Percentiles rank a stretch among this genome's conserved stretches.
These are phyloP conservation scores for Octonoba sinensis DNA, from an alignment of 2,888 invertebrate species.

Conservation along the genomic window DNA sequence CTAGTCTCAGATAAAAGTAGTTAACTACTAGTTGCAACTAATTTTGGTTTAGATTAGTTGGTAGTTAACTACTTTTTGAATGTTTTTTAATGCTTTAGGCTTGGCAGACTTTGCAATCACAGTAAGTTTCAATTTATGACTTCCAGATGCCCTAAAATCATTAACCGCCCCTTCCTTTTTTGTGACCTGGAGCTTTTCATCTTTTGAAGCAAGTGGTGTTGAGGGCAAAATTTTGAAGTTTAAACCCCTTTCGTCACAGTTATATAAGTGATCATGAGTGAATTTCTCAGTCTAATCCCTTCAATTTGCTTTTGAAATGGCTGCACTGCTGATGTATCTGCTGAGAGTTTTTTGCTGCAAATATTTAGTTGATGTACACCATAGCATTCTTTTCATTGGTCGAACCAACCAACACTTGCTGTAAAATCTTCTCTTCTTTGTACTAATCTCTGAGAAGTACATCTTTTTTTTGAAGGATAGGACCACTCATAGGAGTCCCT, in stretches of 20 bases:
- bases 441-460: neutral
- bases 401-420: neutral
- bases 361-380: neutral
- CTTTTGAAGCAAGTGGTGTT: neutral
- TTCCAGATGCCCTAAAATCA: neutral
- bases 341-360: neutral
- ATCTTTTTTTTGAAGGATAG: neutral
- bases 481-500: too few relatives aligned
- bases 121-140: neutral
- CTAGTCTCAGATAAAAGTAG: too few relatives aligned
- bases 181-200: neutral
- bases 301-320: neutral
- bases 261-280: neutral
- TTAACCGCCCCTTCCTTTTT: neutral
- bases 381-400: neutral
- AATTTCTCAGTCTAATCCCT: neutral
- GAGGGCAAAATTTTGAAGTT: neutral
- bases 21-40: too few relatives aligned
- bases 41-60: too few relatives aligned
- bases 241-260: neutral
- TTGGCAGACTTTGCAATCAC: slow-evolving; percentile 1
- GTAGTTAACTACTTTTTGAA: neutral
- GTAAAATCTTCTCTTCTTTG: neutral
- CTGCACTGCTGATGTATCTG: neutral
- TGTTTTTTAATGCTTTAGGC: neutral